phyloP scores from a whole-genome alignment of 2,888 invertebrate genomes.

The Phortica magna region DNA sequence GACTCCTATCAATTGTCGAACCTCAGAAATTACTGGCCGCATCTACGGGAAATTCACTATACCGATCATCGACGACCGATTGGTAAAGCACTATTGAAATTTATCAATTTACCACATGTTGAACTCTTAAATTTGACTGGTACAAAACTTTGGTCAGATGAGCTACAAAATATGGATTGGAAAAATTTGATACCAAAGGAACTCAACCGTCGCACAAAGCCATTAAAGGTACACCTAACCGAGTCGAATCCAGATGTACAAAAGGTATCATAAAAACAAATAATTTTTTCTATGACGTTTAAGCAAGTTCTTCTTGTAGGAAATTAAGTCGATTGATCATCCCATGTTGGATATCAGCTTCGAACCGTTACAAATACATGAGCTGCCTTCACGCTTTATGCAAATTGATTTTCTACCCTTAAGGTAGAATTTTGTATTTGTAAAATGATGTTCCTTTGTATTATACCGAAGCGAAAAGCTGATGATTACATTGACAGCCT shows the following conservation, averaged over 20 bases:
- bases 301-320: no score
- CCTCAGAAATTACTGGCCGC: constrained; percentile 40
- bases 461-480: no score
- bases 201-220: background rate
- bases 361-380: no score
- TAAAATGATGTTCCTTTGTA: no score
- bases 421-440: no score
- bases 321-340: no score
- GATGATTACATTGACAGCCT: no score
- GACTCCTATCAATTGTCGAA: constrained; percentile 39
- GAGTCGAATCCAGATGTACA: background rate
- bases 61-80: constrained; percentile 9
- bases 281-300: no score
- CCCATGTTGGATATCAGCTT: no score
- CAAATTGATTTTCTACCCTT: no score
- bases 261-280: no score
- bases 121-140: background rate
- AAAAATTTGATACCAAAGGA: background rate
- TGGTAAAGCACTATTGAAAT: background rate
- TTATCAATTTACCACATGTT: background rate
- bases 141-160: background rate
- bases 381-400: no score
- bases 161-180: background rate
- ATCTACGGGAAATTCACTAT: constrained; percentile 57
- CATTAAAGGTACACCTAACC: background rate